These are phyloP conservation scores for Cryptoleucopteryx plumbea DNA, from an alignment of 2,113 vertebrate species.

Conservation along the genomic window DNA sequence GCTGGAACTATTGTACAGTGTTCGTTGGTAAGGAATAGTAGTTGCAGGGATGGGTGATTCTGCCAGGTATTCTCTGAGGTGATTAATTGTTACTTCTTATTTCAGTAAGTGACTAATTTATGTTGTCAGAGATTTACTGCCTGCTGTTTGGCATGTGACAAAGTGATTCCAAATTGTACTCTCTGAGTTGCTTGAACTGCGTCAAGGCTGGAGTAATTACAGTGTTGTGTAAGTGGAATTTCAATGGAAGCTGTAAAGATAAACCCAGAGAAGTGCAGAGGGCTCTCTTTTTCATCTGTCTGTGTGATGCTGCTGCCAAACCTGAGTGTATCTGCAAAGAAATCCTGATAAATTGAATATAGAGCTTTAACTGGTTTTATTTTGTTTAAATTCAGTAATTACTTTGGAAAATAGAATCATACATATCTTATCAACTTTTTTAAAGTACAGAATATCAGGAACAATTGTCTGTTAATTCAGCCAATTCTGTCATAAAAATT, in stretches of 20 bases:
- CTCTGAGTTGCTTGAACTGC: not conserved
- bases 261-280: not conserved
- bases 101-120: conserved; percentile 67
- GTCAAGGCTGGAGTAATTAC: conserved; percentile 20
- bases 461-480: not conserved
- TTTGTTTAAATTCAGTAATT: not conserved
- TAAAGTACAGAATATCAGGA: not conserved
- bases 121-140: conserved; percentile 54
- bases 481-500: not conserved
- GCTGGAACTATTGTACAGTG: not conserved
- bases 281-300: not conserved
- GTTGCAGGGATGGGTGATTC: conserved; percentile 4
- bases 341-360: not conserved
- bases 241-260: not conserved
- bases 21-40: not conserved
- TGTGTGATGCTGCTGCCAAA: not conserved
- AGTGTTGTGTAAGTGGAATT: not conserved
- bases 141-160: conserved; percentile 49
- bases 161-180: conserved; percentile 46
- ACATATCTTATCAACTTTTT: not conserved
- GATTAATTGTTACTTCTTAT: conserved; percentile 61
- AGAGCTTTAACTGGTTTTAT: not conserved
- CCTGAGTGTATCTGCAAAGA: not conserved
- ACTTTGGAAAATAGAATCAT: not conserved
- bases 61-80: conserved; percentile 33